Evolutionary conservation across 2,797 vertebrate species (phyloP), one percentile per base, ranked within the genome.

Genomic region (Rhynchonycteris naso): DNA sequence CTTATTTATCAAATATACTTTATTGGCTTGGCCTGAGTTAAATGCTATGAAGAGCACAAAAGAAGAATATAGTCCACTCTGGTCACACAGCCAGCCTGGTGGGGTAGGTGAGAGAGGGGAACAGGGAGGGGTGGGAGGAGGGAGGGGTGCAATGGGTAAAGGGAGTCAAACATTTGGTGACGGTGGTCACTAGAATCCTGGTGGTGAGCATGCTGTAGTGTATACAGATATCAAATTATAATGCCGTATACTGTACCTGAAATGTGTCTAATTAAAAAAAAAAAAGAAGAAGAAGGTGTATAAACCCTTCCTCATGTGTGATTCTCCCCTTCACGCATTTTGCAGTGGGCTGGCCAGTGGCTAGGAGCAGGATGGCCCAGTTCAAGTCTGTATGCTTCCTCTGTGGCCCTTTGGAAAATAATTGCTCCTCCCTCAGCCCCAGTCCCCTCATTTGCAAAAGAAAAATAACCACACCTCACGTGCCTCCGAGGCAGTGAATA

Each of bases 271-370:
- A 35, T 9, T 33, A 14, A 24, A 56, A 56, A 56, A 35, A 43
- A 43, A 43, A 56, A 35, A 43, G 8, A 43, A 93, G 30, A 98
- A 86, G 18, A 52, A 81, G 80, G 94, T 92, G 61, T 89, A 79
- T 72, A 96, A 98, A 97, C 94, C 68, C 85, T 93, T 68, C 61
- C 91, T 94, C 95, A 94, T 4, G 66, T 78, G 50, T 69, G 94
- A 96, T 91, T 92, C 97, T 61, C 76, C 96, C 82, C 97, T 94
- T 95, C 94, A 93, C 91, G 90, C 35, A 92, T 94, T 56, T 95
- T 96, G 86, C 93, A 71, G 88, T 33, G 56, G 82, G 30, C 5
- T 5, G 18, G 21, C n/a, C 59, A 84, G n/a, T 19, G 68, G 61
- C 50, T 43, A 59, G 22, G 28, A 38, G 56, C 11, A 35, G 2